Base-by-base conservation (phyloP, 2,113 vertebrate genomes). In the Barnardius zonarius region DNA sequence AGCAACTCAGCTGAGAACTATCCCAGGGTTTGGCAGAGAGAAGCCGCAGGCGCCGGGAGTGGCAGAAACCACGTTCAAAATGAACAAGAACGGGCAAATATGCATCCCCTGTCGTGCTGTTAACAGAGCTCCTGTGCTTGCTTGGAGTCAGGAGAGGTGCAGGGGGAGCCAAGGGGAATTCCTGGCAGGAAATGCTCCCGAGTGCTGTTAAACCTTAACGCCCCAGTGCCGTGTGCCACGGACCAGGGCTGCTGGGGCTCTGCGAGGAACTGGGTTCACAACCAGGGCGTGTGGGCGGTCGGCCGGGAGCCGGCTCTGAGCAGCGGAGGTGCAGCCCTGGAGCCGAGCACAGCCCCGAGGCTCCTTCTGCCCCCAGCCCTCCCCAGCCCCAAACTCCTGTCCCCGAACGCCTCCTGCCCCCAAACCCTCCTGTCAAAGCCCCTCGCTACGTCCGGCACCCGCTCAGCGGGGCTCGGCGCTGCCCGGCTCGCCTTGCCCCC, bases 141-240 rank as follows among this genome's bases (percentile, higher is more conserved):
- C 43, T 62, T 3, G 7, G 41, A 72, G 18, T 20, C 24, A 9
- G 3, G 57, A 44, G 43, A 35, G 59, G 48, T 22, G 17, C 27
- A 33, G 39, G 64, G 59, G 44, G 44, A 95, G 86, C 61, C 72
- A 69, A 90, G 92, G 93, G 95, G 61, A 95, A 91, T 79, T 91
- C 89, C 91, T 25, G 61, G 49, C 83, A 88, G 64, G 80, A 95
- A 86, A 77, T 93, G 9, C 35, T 61, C 52, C 43, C 0, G 3
- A 41, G 13, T 1, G 35, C 41, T 44, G 76, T 66, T 81, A 70
- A 95, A 91, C 54, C 83, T 94, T 86, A 93, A 93, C 30, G 4
- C 13, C 18, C n/a, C 48, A 18, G 43, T 75, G 31, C 22, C 5
- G 63, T 4, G 23, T 57, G 24, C n/a, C 28, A 9, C 1, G 3